phyloP scores from a whole-genome alignment of 37 sponge, comb jelly and placozoan genomes.

The Diacarnus erythraeanus region DNA sequence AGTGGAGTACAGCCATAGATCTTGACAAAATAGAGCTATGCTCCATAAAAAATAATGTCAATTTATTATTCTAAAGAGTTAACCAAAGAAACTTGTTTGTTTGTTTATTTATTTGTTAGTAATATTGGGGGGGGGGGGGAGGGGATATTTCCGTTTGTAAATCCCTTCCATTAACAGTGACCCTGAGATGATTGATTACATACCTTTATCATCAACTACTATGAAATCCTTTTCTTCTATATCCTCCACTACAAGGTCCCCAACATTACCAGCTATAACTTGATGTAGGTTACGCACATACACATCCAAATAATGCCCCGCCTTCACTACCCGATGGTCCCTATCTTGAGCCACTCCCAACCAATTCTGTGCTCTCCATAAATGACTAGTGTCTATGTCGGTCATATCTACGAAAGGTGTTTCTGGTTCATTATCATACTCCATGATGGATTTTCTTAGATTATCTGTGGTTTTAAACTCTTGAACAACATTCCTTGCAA shows the following conservation, averaged over 20 bases:
- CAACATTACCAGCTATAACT: neutral
- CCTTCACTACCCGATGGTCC: neutral
- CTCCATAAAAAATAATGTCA: too few relatives aligned
- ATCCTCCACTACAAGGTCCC: neutral
- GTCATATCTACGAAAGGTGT: too few relatives aligned
- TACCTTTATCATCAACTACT: neutral
- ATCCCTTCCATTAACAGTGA: too few relatives aligned
- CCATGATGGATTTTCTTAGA: neutral
- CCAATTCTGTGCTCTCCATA: neutral
- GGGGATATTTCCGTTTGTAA: too few relatives aligned
- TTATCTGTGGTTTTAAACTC: constrained; percentile 20
- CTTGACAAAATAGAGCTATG: too few relatives aligned
- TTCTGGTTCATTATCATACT: neutral
- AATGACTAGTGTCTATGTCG: too few relatives aligned
- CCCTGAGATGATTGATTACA: neutral
- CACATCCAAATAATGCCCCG: neutral
- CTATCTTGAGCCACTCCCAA: neutral
- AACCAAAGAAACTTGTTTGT: too few relatives aligned
- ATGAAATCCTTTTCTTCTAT: neutral
- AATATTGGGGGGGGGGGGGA: too few relatives aligned
- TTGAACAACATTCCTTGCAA: constrained; percentile 1
- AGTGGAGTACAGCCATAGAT: neutral
- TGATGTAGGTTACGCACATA: neutral
- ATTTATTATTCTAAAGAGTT: too few relatives aligned
- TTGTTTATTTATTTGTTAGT: too few relatives aligned